Conservation (phyloP, 1,140 invertebrate species). For the Penaeus vannamei region DNA sequence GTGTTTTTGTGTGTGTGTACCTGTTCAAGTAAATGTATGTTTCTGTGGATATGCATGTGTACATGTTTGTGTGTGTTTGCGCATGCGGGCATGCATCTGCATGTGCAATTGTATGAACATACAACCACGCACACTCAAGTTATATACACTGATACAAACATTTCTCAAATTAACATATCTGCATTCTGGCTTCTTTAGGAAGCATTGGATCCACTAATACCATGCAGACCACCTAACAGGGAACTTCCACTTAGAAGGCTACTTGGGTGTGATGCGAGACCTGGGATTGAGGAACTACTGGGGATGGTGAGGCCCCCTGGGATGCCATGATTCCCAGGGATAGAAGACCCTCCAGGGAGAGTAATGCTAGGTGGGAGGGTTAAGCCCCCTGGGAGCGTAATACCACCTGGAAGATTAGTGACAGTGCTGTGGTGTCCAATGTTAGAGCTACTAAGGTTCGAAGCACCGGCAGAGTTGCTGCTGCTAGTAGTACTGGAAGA, state of each 20-base stretch:
- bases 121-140: neutral
- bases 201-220: neutral
- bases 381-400: no score
- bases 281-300: slow-evolving; percentile 13
- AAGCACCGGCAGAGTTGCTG: neutral
- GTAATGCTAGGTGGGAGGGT: neutral
- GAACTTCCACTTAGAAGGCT: slow-evolving; percentile 9
- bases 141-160: no score
- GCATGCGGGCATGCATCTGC: neutral
- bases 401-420: no score
- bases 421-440: no score
- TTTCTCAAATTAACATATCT: no score
- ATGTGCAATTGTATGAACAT: neutral
- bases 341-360: neutral
- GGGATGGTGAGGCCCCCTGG: slow-evolving; percentile 1
- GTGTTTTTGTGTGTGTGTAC: neutral
- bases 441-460: no score
- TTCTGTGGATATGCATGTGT: neutral
- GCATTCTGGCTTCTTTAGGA: neutral
- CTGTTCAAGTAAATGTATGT: neutral
- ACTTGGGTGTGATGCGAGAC: slow-evolving; percentile 19
- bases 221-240: slow-evolving; percentile 22
- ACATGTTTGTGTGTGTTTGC: neutral
- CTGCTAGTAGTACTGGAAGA: slow-evolving; percentile 31
- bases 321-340: neutral